Evolutionary conservation across 2,888 invertebrate species (phyloP), one percentile per base, ranked within the genome.

Genomic region (Labia minor): DNA sequence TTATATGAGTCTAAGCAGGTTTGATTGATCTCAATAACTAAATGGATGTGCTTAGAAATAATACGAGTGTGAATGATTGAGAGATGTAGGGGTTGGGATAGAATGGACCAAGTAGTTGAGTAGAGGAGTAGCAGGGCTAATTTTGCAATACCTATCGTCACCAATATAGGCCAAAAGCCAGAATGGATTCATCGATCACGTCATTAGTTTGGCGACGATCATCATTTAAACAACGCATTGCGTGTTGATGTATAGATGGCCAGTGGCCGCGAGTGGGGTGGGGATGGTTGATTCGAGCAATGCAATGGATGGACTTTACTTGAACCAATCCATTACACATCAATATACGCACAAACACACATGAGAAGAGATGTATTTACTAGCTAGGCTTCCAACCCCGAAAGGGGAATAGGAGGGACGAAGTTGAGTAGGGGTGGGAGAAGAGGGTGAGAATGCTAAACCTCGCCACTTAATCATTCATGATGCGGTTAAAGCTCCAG

Each of bases 161-260:
- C n/a, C 49, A 49, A 16, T 49, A 16, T 2, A 49, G 16, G n/a
- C n/a, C 49, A 49, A 14, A 16, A 49, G 49, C n/a, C 49, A 49
- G 49, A n/a, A 8, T 11, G 6, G 33, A 33, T 33, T 33, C 33
- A 33, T 49, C 49, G 49, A 49, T 49, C 49, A 49, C 49, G 49
- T 49, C 49, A 49, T 49, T 49, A 49, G 49, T 49, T 11, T 49
- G 49, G 49, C 14, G 49, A 49, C 49, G 49, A 49, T 49, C 49
- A 49, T 49, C 49, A 49, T 49, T 49, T 49, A 49, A 49, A 49
- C 49, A 49, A 14, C 49, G 49, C 49, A 49, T 16, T 10, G 49
- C 49, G 49, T 49, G 49, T 49, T 49, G 49, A 49, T 49, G 49
- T 11, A 49, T 49, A 10, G 49, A 14, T 3, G 26, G 26, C 26